phyloP scores from a whole-genome alignment of 2,888 invertebrate species.

The Pycnomerus fuliginosus region DNA sequence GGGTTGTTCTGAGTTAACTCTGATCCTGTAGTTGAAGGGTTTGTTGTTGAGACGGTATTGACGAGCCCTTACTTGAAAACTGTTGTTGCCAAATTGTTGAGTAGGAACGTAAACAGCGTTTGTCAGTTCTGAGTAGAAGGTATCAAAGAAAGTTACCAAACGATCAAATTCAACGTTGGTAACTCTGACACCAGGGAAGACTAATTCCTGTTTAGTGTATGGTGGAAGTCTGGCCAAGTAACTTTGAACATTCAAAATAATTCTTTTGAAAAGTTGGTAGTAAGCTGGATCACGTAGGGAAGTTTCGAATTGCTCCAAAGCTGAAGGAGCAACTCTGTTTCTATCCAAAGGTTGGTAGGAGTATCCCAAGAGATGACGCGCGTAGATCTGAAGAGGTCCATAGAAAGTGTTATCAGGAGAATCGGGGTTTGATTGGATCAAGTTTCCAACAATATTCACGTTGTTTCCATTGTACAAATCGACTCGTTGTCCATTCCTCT shows the following conservation, averaged over 20 bases:
- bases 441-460: conserved; percentile 63
- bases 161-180: conserved; percentile 63
- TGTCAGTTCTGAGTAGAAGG: conserved; percentile 63
- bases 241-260: conserved; percentile 58
- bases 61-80: conserved; percentile 54
- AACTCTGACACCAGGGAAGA: conserved; percentile 62
- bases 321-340: conserved; percentile 58
- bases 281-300: conserved; percentile 67
- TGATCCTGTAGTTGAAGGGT: conserved; percentile 62
- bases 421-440: conserved; percentile 65
- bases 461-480: conserved; percentile 62
- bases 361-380: conserved; percentile 61
- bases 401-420: conserved; percentile 62
- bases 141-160: conserved; percentile 68
- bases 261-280: conserved; percentile 65
- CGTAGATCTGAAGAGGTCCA: conserved; percentile 50
- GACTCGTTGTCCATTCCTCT: conserved; percentile 47
- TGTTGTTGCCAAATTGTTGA: conserved; percentile 49
- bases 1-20: conserved; percentile 60
- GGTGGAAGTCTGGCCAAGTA: conserved; percentile 61
- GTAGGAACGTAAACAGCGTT: conserved; percentile 55
- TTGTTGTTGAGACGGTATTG: conserved; percentile 72
- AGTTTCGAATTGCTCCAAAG: conserved; percentile 64
- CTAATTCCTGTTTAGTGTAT: conserved; percentile 61
- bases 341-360: conserved; percentile 41